These are phyloP conservation scores for Eugnorisma glareosa DNA, from an alignment of 2,888 invertebrate genomes.

Conservation along the genomic window DNA sequence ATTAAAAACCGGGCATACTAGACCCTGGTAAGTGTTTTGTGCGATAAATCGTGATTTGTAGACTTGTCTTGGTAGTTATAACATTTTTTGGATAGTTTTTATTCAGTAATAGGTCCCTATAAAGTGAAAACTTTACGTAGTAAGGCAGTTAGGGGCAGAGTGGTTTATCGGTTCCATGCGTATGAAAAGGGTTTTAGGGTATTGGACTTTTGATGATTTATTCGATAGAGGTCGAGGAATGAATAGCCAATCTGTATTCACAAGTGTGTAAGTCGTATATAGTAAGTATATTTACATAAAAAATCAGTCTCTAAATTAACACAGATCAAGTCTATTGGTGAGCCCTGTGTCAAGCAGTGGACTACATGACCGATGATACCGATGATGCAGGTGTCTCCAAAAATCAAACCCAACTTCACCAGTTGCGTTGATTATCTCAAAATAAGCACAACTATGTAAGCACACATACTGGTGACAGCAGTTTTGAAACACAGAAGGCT, in stretches of 20 bases:
- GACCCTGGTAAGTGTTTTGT: slow-evolving; percentile 44
- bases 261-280: neutral
- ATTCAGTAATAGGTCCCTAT: neutral
- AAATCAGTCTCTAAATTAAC: neutral
- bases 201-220: slow-evolving; percentile 28
- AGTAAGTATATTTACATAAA: neutral
- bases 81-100: slow-evolving; percentile 19
- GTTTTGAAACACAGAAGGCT: neutral
- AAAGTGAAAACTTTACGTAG: neutral
- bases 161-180: slow-evolving; percentile 27
- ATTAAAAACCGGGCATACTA: slow-evolving; percentile 49
- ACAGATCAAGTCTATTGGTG: neutral
- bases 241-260: slow-evolving; percentile 13
- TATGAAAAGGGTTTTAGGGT: slow-evolving; percentile 33
- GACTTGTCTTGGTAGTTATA: slow-evolving; percentile 22
- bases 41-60: slow-evolving; percentile 39
- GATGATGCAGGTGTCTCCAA: neutral
- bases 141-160: slow-evolving; percentile 35
- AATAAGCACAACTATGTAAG: neutral
- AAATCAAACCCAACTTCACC: neutral
- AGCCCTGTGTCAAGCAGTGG: neutral
- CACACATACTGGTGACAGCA: neutral
- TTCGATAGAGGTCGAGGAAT: slow-evolving; percentile 14
- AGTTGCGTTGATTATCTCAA: neutral
- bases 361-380: neutral